Conservation (phyloP, 2,888 invertebrate genomes). For the Bembecia ichneumoniformis region DNA sequence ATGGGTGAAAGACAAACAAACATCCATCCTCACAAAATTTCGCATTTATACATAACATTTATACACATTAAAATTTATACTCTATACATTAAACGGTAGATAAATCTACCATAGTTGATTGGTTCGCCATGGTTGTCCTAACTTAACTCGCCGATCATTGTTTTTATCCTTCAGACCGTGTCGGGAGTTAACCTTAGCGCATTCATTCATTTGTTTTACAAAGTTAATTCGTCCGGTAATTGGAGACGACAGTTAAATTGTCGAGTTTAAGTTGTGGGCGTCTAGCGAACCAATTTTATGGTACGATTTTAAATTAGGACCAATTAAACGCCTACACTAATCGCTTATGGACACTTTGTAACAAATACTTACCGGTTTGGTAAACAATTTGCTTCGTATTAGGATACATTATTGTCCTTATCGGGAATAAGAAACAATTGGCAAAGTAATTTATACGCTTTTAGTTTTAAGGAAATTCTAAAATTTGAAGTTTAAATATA, state of each 20-base stretch:
- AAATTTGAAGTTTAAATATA: too few species aligned
- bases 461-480: too few species aligned
- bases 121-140: constrained; percentile 10
- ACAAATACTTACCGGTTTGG: background rate
- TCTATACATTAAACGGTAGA: too few species aligned
- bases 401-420: background rate
- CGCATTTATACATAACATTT: too few species aligned
- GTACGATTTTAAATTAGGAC: constrained; percentile 3
- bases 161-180: constrained; percentile 2
- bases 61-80: too few species aligned
- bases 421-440: too few species aligned
- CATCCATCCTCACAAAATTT: too few species aligned
- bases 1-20: too few species aligned
- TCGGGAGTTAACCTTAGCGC: background rate
- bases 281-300: constrained; percentile 2
- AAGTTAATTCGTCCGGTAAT: constrained; percentile 2
- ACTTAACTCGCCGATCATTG: constrained; percentile 11
- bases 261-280: constrained; percentile 3
- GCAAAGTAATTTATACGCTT: too few species aligned
- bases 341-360: background rate
- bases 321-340: constrained; percentile 11
- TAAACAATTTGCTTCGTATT: background rate
- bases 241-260: constrained; percentile 4
- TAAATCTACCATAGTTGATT: background rate
- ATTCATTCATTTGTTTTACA: constrained; percentile 2